Base-by-base conservation (phyloP, 1,140 invertebrate genomes). In the Brachionus rotundiformis region DNA sequence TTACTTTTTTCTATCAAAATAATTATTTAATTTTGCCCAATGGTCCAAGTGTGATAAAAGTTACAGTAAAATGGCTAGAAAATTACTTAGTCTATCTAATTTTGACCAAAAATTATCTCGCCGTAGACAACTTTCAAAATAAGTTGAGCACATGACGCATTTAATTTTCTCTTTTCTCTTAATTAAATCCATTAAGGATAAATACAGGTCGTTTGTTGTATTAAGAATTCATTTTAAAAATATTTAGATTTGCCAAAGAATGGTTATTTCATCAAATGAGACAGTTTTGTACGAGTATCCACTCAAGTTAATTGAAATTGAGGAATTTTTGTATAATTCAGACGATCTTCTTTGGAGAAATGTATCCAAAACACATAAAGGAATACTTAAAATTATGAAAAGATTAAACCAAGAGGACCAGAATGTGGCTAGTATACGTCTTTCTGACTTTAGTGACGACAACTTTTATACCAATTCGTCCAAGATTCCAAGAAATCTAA, bases 321-420 rank as follows among this genome's bases (percentile, higher is more conserved):
- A 73, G 25, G 68, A 73, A 8, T 73, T 73, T 73, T 73, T 73
- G 19, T 44, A 44, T 23, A 41, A 44, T 44, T 73, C 68, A 25
- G 68, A 73, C 23, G 68, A 73, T 44, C 41, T 73, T 19, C 29
- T 73, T 13, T 73, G 68, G 68, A 29, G 39, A 44, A 73, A 33
- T 41, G 68, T 73, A 1, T 73, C 36, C 7, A 73, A 44, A 73
- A 44, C 63, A 19, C 6, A 36, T 16, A 31, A 68, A 41, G 63
- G 63, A 19, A 36, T 68, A 16, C 16, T 36, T 16, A 68, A 68
- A 36, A 16, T 68, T 16, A 68, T 44, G 16, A 41, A 73, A 31
- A 29, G 11, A 13, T 13, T 73, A 10, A 2, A 10, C 2, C 7
- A 41, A 10, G 68, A 41, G 8, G 29, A 25, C 1, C 5, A 47